Conservation (phyloP, 2,888 invertebrate genomes). For the Drosophila peninsularis region DNA sequence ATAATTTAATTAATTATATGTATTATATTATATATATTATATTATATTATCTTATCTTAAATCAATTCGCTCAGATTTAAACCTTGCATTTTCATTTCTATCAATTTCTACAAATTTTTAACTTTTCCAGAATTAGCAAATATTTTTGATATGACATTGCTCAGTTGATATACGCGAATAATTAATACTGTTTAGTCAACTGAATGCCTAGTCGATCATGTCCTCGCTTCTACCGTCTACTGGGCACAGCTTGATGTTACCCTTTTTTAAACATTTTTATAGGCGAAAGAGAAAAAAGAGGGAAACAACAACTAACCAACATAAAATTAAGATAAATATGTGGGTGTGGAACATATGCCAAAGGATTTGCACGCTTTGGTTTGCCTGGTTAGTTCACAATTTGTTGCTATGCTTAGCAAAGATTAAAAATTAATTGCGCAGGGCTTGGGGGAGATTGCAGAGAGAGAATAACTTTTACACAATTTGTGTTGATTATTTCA, state of each 20-base stretch:
- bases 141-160: too few relatives aligned
- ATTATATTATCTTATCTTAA: too few relatives aligned
- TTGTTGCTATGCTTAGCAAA: slow-evolving; percentile 69
- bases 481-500: slow-evolving; percentile 75
- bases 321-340: slow-evolving; percentile 56
- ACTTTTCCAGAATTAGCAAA: too few relatives aligned
- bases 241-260: slow-evolving; percentile 14
- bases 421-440: slow-evolving; percentile 73
- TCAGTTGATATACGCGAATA: too few relatives aligned
- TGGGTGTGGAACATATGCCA: slow-evolving; percentile 44
- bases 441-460: slow-evolving; percentile 11
- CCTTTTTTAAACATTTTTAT: slow-evolving; percentile 3
- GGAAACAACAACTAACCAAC: slow-evolving; percentile 13
- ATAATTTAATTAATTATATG: too few relatives aligned
- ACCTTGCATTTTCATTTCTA: too few relatives aligned
- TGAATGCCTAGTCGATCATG: background rate
- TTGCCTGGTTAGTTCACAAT: slow-evolving; percentile 53
- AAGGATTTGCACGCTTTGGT: slow-evolving; percentile 25
- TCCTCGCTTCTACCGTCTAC: background rate
- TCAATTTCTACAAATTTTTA: too few relatives aligned
- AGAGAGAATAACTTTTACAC: slow-evolving; percentile 28
- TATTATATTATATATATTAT: too few relatives aligned
- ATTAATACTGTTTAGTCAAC: too few relatives aligned
- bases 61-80: too few relatives aligned
- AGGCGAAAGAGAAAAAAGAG: slow-evolving; percentile 11